Percentiles rank a stretch among this genome's conserved stretches.
phyloP scores from a whole-genome alignment of 1,140 invertebrate genomes.

The Manduca sexta region DNA sequence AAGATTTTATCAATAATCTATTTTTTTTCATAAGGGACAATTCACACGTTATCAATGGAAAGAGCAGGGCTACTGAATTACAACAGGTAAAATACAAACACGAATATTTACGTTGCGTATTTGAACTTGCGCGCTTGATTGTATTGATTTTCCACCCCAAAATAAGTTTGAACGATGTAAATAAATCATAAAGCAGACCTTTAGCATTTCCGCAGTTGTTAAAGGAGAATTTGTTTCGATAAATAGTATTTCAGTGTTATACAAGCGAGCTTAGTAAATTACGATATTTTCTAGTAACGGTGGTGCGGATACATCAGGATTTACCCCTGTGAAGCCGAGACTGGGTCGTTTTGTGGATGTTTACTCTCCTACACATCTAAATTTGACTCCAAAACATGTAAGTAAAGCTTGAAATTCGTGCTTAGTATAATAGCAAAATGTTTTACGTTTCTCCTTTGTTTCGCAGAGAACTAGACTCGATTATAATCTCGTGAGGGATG shows the following conservation, averaged over 20 bases:
- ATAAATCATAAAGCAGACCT: constrained; percentile 61
- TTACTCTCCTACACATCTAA: constrained; percentile 64
- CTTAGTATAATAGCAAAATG: not conserved
- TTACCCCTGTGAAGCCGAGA: constrained; percentile 51
- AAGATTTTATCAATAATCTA: not conserved
- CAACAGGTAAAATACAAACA: constrained; percentile 32
- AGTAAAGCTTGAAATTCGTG: constrained; percentile 17
- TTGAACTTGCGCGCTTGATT: constrained; percentile 65
- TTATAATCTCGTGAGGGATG: constrained; percentile 38
- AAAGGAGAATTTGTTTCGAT: not conserved
- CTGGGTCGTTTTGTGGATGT: constrained; percentile 52
- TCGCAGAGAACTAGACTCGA: constrained; percentile 37
- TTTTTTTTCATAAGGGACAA: not conserved
- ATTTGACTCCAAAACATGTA: constrained; percentile 60
- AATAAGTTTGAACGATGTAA: constrained; percentile 65
- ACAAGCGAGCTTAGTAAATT: not conserved
- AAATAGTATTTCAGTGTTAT: not conserved
- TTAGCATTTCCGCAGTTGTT: constrained; percentile 29
- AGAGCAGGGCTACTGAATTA: constrained; percentile 22
- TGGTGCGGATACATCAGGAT: constrained; percentile 25
- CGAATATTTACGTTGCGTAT: constrained; percentile 13
- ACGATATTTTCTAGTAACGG: constrained; percentile 11
- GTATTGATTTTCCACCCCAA: constrained; percentile 67
- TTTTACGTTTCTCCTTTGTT: not conserved
- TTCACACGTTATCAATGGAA: constrained; percentile 21